These are phyloP conservation scores for Pogonophryne albipinna DNA, from an alignment of 2,797 vertebrate genomes.

Conservation along the genomic window DNA sequence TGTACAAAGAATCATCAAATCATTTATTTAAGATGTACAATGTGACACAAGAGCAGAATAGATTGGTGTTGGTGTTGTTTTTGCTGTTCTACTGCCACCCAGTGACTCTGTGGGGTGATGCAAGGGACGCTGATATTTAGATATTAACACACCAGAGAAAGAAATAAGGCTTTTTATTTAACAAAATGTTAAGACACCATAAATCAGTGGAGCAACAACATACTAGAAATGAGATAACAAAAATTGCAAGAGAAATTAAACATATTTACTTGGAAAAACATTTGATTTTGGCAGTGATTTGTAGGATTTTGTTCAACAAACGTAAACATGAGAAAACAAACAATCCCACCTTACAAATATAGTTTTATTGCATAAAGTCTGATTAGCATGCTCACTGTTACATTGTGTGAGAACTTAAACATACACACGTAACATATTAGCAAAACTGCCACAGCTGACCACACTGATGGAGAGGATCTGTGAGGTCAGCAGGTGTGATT, in stretches of 20 bases:
- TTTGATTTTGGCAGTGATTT: background rate
- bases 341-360: background rate
- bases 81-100: slow-evolving; percentile 63
- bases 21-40: background rate
- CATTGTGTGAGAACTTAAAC: background rate
- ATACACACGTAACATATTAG: no score
- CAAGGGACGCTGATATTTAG: background rate
- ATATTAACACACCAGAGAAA: background rate
- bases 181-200: slow-evolving; percentile 10
- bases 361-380: background rate
- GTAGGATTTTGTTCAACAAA: slow-evolving; percentile 9
- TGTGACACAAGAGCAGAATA: background rate
- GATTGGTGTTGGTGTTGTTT: background rate
- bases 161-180: slow-evolving; percentile 33
- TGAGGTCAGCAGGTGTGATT: no score
- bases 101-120: slow-evolving; percentile 29
- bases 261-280: background rate
- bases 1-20: background rate
- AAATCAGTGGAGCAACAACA: slow-evolving; percentile 4
- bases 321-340: slow-evolving; percentile 10
- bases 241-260: slow-evolving; percentile 3
- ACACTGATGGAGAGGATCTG: slow-evolving; percentile 2
- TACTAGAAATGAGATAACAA: slow-evolving; percentile 2
- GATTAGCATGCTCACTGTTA: background rate
- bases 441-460: slow-evolving; percentile 8